Evolutionary conservation across 2,888 invertebrate genomes (phyloP).

Genomic region (Argyra leucocephala): DNA sequence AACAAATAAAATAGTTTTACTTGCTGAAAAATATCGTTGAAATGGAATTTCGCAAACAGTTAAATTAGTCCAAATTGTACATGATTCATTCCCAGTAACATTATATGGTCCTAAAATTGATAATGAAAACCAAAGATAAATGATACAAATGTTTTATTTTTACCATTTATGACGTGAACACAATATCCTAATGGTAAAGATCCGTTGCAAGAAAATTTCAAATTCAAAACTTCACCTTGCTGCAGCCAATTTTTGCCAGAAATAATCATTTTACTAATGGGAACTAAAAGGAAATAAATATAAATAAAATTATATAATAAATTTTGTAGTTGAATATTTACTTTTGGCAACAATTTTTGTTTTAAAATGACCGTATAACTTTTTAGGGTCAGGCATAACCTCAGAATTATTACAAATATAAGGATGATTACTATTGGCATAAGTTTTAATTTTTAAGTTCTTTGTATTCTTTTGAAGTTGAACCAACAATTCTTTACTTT

Average conservation of each 20-base stretch:
- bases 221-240: conserved; percentile 64
- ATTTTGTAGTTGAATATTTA: conserved; percentile 37
- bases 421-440: conserved; percentile 35
- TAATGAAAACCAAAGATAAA: too few relatives aligned
- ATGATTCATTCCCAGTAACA: conserved; percentile 69
- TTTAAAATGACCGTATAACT: conserved; percentile 65
- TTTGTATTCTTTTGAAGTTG: conserved; percentile 33
- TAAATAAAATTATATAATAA: conserved; percentile 9
- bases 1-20: conserved; percentile 68
- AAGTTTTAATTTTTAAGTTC: conserved; percentile 23
- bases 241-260: conserved; percentile 73
- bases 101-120: conserved; percentile 46
- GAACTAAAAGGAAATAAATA: conserved; percentile 46
- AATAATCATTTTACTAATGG: conserved; percentile 59
- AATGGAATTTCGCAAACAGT: conserved; percentile 53
- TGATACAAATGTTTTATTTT: conserved; percentile 11
- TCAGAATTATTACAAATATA: conserved; percentile 52
- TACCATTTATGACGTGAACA: conserved; percentile 52
- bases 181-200: conserved; percentile 67
- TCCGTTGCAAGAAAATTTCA: conserved; percentile 65
- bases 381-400: conserved; percentile 55
- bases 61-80: conserved; percentile 42
- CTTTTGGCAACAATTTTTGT: conserved; percentile 58
- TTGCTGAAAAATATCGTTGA: conserved; percentile 56
- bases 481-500: conserved; percentile 32